Evolutionary conservation across 2,113 vertebrate species (phyloP).

Genomic region (Spermophilus dauricus): DNA sequence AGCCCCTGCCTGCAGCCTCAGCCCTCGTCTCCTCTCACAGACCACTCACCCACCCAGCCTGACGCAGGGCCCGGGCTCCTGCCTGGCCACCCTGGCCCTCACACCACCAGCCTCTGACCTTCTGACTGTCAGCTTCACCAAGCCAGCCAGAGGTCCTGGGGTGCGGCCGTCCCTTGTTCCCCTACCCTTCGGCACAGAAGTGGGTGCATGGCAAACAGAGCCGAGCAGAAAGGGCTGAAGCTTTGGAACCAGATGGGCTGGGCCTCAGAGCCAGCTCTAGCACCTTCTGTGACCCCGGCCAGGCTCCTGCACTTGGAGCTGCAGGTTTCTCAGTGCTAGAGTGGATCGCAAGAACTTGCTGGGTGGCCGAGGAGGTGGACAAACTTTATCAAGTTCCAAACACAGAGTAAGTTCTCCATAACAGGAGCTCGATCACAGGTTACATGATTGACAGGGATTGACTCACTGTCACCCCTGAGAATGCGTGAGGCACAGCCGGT

Average conservation of each 20-base stretch:
- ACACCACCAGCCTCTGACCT: too few species aligned
- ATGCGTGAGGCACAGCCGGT: fast-evolving
- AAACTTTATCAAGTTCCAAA: neutral
- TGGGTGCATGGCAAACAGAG: neutral
- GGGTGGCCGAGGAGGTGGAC: neutral
- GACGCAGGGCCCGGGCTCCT: too few species aligned
- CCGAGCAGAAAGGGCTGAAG: neutral
- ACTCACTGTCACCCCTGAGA: neutral
- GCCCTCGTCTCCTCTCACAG: fast-evolving
- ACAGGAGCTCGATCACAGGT: fast-evolving
- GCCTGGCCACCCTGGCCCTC: too few species aligned
- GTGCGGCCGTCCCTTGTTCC: neutral
- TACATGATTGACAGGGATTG: fast-evolving
- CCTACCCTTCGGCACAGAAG: fast-evolving
- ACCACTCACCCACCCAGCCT: neutral
- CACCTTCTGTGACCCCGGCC: neutral
- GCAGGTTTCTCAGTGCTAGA: fast-evolving
- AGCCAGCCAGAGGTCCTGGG: neutral
- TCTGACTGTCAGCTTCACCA: too few species aligned
- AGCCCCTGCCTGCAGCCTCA: too few species aligned
- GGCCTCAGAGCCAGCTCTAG: neutral
- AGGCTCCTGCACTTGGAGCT: neutral
- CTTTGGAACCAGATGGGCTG: neutral
- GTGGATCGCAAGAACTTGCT: fast-evolving
- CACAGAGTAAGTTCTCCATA: fast-evolving